Evolutionary conservation across 2,797 vertebrate species (phyloP).

Genomic region (Eulemur albifrons): DNA sequence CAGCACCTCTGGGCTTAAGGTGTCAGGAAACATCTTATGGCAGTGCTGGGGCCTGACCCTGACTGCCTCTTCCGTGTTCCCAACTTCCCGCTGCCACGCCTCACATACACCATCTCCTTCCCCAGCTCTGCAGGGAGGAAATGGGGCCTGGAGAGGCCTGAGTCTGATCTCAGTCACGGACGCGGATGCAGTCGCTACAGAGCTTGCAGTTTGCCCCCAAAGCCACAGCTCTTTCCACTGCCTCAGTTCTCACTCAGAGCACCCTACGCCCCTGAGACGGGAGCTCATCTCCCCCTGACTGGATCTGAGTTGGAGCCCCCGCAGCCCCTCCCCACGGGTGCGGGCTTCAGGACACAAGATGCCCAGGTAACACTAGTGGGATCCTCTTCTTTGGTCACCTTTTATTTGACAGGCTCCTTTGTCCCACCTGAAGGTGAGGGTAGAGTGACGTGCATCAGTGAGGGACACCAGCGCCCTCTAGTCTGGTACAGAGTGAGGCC

Average conservation of each 20-base stretch:
- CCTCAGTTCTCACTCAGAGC: not conserved
- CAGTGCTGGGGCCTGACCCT: not conserved
- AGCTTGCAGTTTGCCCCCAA: not conserved
- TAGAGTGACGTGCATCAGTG: not conserved
- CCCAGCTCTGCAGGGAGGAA: not conserved
- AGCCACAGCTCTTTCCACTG: not conserved
- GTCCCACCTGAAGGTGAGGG: not conserved
- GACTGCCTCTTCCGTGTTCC: not conserved
- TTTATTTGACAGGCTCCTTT: not conserved
- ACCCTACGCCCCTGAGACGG: not conserved
- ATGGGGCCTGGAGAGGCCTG: not conserved
- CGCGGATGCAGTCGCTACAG: too few species aligned
- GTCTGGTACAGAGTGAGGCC: not conserved
- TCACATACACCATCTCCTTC: not conserved
- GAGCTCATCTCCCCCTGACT: not conserved
- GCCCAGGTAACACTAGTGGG: not conserved
- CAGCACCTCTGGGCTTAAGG: not conserved
- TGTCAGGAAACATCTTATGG: not conserved
- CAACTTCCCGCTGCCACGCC: accelerated
- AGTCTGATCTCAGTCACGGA: too few species aligned
- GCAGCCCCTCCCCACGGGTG: not conserved
- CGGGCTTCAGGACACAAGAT: not conserved
- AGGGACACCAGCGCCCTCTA: not conserved
- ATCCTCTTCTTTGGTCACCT: not conserved
- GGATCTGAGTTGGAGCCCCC: not conserved